These are phyloP conservation scores for Apoda limacodes DNA, from an alignment of 2,888 invertebrate species.

Conservation along the genomic window DNA sequence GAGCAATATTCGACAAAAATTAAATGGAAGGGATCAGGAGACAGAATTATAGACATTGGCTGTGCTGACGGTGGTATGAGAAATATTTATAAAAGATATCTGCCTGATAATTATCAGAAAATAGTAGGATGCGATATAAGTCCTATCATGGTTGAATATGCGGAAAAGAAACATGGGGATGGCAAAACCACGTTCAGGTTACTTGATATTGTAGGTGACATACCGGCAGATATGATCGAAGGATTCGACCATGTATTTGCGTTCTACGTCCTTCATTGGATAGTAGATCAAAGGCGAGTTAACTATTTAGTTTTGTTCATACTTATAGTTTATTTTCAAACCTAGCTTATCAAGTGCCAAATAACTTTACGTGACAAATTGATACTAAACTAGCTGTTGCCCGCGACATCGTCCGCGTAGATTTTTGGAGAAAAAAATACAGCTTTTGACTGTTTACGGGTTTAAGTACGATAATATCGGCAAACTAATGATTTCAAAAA, in stretches of 20 bases:
- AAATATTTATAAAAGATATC: background rate
- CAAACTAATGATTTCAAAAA: too few species aligned
- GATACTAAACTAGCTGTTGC: too few species aligned
- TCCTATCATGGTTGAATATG: background rate
- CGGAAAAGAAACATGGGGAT: background rate
- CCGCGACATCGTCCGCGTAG: too few species aligned
- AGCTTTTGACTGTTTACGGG: too few species aligned
- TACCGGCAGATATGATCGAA: background rate
- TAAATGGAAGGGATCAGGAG: constrained; percentile 1
- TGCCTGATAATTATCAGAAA: background rate
- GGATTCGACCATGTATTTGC: constrained; percentile 9
- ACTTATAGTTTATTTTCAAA: too few species aligned
- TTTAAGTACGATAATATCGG: too few species aligned
- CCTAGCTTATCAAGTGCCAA: too few species aligned
- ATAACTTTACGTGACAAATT: too few species aligned
- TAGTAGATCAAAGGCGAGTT: constrained; percentile 7
- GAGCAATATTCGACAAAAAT: constrained; percentile 1
- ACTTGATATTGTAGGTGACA: background rate
- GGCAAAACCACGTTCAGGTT: background rate
- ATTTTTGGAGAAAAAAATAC: too few species aligned
- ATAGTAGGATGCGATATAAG: background rate
- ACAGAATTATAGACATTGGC: constrained; percentile 10
- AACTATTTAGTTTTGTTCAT: background rate
- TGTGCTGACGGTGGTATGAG: constrained; percentile 15
- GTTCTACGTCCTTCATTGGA: constrained; percentile 9